These are phyloP conservation scores for Vulpes ferrilata DNA, from an alignment of 2,113 vertebrate genomes.

Conservation along the genomic window DNA sequence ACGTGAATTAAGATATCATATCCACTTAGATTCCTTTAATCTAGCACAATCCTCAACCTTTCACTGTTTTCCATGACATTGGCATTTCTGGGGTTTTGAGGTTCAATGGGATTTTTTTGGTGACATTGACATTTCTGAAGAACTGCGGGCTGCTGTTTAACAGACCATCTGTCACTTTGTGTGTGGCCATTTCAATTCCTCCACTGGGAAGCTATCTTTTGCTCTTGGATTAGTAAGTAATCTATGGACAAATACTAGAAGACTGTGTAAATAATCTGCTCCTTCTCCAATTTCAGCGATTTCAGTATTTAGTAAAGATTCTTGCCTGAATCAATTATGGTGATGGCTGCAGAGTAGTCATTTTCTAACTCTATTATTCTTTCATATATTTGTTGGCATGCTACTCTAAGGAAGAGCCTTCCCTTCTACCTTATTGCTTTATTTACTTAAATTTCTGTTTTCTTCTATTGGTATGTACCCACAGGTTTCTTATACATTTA, in stretches of 20 bases:
- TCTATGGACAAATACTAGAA: too few relatives aligned
- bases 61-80: background rate
- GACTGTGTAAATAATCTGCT: background rate
- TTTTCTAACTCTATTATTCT: background rate
- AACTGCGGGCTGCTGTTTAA: background rate
- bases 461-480: background rate
- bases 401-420: background rate
- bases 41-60: background rate
- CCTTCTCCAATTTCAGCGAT: too few relatives aligned
- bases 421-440: background rate
- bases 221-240: background rate
- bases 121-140: background rate
- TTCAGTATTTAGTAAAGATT: background rate
- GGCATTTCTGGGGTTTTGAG: background rate
- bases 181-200: background rate
- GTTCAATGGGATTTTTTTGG: background rate
- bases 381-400: background rate
- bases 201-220: background rate
- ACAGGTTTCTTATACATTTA: background rate
- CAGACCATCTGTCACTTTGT: background rate
- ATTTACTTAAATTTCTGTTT: background rate
- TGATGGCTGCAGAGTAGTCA: background rate
- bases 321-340: background rate
- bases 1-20: rapidly evolving
- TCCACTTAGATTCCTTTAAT: background rate